Evolutionary conservation across 2,888 invertebrate genomes (phyloP), one percentile per base, ranked within the genome.

Genomic region (Tenthredo amoena): DNA sequence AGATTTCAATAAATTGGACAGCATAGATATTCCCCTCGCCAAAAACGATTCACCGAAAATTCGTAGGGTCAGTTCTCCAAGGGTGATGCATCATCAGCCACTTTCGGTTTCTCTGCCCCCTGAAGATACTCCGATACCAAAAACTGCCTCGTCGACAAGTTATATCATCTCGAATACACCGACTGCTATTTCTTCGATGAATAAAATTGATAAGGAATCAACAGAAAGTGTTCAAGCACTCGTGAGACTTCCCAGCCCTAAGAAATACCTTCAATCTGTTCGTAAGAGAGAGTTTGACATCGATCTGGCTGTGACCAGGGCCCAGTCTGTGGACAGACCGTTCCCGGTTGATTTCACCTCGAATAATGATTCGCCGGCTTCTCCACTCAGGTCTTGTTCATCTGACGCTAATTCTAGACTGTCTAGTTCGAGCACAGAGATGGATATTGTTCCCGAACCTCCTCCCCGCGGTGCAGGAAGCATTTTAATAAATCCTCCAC

Each of bases 81-180:
- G 93, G 90, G 93, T 93, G 34, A 89, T 90, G 6, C 92, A 92
- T 88, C 93, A 96, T 92, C 96, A 96, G 2, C 96, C 96, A 62
- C 94, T 97, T 86, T 96, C 96, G 89, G 97, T 96, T 74, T 95
- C 95, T 85, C 93, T 97, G 90, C 96, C 96, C 68, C 96, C 96
- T 12, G 97, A 97, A 89, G 94, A 94, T 71, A 91, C 92, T 4
- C 93, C 94, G 79, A 93, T 94, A 93, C 94, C 94, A 88, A 89
- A 88, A 92, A 89, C 89, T 90, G 84, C 83, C 86, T 21, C 26
- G 12, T 37, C 86, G 87, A 87, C 68, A 31, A 86, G 72, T 50
- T 50, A 81, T 21, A 21, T 85, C 26, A 26, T 58, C 15, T n/a
- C 74, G 3, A 62, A 62, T 62, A 26, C 26, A 10, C 21, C 62